Evolutionary conservation across 64 coral and sea anemone genomes (phyloP), one percentile per base, ranked within the genome.

Genomic region (Montipora capricornis): DNA sequence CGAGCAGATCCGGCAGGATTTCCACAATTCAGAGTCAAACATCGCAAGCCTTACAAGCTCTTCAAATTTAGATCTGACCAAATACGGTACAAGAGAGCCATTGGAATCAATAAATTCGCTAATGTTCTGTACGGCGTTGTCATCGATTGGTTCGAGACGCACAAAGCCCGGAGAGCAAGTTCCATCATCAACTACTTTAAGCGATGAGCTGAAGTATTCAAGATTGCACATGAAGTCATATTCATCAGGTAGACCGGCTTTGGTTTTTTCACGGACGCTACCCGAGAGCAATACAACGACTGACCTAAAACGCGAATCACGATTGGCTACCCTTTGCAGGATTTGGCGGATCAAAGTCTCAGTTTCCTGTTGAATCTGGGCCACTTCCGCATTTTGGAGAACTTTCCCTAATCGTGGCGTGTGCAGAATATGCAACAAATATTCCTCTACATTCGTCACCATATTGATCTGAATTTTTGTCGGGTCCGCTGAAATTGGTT

Each of bases 221-320:
- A 84, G 90, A 3, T 75, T 92, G 48, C 90, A 92, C 90, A 92
- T 92, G 59, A 92, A 76, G 80, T 92, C 90, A 22, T 44, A 92
- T 26, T 92, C 90, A 75, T 92, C 48, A 6, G 90, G 90, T 84
- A 92, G 26, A 58, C 90, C 90, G 2, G 79, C 79, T 49, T 92
- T 92, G 51, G 90, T 92, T 84, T 84, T 70, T 26, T 92, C 80
- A 46, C 79, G 90, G 51, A 92, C 80, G 74, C 90, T 92, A 55
- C 90, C 90, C 4, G 90, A 92, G 37, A 37, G 37, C 51, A 82
- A 16, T 3, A 92, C 76, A 62, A 92, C 37, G 37, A 37, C 68
- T 50, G 90, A 92, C 11, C 50, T 80, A 24, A 91, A 84, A 46
- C 90, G 90, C 75, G 6, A 6, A 84, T 92, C 90, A 10, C 44